A percentile compares a stretch with the other conserved stretches of the same genome.
These are phyloP conservation scores for Morbakka virulenta DNA, from an alignment of 30 jellyfish, hydroid and myxozoan species.

Conservation along the genomic window DNA sequence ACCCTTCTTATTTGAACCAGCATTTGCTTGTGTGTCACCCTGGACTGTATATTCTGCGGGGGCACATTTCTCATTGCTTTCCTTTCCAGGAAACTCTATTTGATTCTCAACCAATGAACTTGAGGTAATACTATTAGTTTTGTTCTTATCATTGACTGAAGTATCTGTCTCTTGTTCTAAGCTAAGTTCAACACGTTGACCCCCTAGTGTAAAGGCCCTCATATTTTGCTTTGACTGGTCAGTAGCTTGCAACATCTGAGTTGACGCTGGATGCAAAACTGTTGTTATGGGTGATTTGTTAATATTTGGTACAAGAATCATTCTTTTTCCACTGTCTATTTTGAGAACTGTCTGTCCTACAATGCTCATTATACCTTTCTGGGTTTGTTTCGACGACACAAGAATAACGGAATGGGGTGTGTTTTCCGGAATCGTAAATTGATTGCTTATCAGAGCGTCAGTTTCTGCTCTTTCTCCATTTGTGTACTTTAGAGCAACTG, in stretches of 20 bases:
- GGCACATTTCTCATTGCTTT: not conserved
- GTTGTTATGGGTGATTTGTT: not conserved
- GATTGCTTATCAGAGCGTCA: not conserved
- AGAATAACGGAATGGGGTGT: not conserved
- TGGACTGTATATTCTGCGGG: too few relatives aligned
- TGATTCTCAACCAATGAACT: not conserved
- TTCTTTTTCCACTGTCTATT: conserved; percentile 58
- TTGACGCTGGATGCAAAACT: not conserved
- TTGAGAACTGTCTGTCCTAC: conserved; percentile 67
- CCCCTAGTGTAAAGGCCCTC: not conserved
- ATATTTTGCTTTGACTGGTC: not conserved
- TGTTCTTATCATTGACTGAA: too few relatives aligned
- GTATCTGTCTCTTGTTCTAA: not conserved
- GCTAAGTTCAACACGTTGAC: not conserved
- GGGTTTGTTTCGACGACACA: conserved; percentile 47
- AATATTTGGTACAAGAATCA: conserved; percentile 38
- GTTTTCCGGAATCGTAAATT: not conserved
- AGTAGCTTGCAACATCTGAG: not conserved
- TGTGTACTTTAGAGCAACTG: not conserved
- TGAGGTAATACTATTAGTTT: not conserved
- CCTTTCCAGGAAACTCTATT: too few relatives aligned
- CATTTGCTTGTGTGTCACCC: not conserved
- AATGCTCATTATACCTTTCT: conserved; percentile 17
- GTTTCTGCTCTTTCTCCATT: too few relatives aligned
- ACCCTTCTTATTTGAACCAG: not conserved